Base-by-base conservation (phyloP, 2,113 vertebrate species). In the Panurus biarmicus region DNA sequence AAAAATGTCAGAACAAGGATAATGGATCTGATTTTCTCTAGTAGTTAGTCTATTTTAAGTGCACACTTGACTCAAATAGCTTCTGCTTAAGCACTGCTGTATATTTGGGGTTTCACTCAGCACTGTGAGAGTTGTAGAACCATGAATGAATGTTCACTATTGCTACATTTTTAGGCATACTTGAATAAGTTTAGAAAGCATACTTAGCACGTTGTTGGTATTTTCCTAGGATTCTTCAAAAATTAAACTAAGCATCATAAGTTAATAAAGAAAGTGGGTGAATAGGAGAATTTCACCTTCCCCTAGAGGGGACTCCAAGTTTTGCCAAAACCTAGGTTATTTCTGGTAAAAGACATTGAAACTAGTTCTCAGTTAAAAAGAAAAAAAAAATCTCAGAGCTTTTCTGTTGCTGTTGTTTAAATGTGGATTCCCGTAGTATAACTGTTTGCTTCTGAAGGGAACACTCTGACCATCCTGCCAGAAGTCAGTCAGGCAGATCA, bases 41-140 rank as follows among this genome's bases (percentile, higher is more conserved):
- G 44, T 19, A 81, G n/a, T 81, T 89, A n/a, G 42, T 77, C 35
- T 91, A 33, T 81, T 77, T 79, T 79, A 75, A 79, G 36, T 67
- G 31, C 38, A 35, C 15, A 23, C 58, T 91, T 95, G 47, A 45
- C 60, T 94, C 18, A 45, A 62, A 53, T 71, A 86, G 33, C 26
- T 80, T 58, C 47, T 84, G 62, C 11, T 85, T 60, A 71, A 84
- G 44, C 24, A 25, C 58, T 83, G 54, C 33, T 88, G 15, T 71
- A 0, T 84, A 44, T 71, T 77, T 91, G 56, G 65, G 14, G 7
- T 77, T 81, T 64, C 31, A 65, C 14, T 75, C 51, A 71, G 9
- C 2, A 1, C 11, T 67, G 17, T 6, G 35, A 19, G 36, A 54
- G 23, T 45, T 79, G 31, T 64, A 64, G 51, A 57, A 28, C 36